Conservation (phyloP, 2,888 invertebrate species). For the Pammene fasciana region DNA sequence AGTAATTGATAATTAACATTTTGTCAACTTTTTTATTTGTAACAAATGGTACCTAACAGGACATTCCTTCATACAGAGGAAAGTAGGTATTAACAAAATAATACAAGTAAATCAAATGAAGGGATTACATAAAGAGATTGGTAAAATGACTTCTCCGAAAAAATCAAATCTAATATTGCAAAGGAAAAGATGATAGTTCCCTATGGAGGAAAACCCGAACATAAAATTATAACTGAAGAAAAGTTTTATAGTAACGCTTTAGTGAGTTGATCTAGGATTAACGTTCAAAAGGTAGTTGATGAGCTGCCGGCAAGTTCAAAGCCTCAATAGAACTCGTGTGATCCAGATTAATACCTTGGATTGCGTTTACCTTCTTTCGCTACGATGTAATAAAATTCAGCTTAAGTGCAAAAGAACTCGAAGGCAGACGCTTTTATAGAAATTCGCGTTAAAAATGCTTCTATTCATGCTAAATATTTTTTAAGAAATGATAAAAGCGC, state of each 20-base stretch:
- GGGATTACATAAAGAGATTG: not conserved
- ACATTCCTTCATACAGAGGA: too few relatives aligned
- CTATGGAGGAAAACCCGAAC: not conserved
- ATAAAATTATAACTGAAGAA: constrained; percentile 16
- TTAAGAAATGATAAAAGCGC: constrained; percentile 39
- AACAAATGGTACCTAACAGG: too few relatives aligned
- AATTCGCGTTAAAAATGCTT: constrained; percentile 43
- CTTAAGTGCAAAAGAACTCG: constrained; percentile 64
- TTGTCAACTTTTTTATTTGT: too few relatives aligned
- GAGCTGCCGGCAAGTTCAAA: constrained; percentile 41
- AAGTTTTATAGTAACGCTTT: constrained; percentile 27
- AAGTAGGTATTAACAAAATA: not conserved
- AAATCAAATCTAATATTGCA: constrained; percentile 5
- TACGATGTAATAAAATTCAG: constrained; percentile 82
- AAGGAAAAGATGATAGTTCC: constrained; percentile 6
- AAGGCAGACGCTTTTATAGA: constrained; percentile 42
- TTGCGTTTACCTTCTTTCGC: constrained; percentile 80
- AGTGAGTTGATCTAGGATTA: constrained; percentile 40
- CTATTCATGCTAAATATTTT: constrained; percentile 42
- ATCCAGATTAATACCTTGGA: constrained; percentile 73
- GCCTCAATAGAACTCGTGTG: constrained; percentile 58
- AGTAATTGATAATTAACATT: too few relatives aligned
- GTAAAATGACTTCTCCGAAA: not conserved
- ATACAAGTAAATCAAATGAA: not conserved
- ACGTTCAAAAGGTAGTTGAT: constrained; percentile 41